Evolutionary conservation across 2,113 vertebrate species (phyloP).

Genomic region (Macroglossus sobrinus): DNA sequence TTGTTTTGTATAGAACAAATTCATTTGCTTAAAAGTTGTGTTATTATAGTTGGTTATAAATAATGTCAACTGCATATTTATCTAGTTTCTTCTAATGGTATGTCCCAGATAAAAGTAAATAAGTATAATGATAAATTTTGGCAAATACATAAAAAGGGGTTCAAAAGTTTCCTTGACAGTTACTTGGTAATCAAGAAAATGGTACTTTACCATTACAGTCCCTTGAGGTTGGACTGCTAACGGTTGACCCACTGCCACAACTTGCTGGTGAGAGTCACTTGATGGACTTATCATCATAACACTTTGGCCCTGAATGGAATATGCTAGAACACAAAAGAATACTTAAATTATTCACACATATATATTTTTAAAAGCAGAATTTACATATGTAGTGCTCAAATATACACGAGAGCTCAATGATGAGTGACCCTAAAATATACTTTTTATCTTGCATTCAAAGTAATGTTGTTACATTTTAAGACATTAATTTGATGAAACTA

Average conservation of each 20-base stretch:
- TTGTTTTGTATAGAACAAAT: slow-evolving; percentile 26
- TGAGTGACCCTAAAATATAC: slow-evolving; percentile 1
- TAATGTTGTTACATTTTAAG: background rate
- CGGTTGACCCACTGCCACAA: slow-evolving; percentile 98
- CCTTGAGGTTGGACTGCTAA: slow-evolving; percentile 95
- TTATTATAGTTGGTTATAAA: background rate
- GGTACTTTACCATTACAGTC: slow-evolving; percentile 94
- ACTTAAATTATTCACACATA: background rate
- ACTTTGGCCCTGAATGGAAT: slow-evolving; percentile 97
- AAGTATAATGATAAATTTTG: background rate
- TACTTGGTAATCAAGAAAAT: background rate
- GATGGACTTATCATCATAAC: slow-evolving; percentile 99
- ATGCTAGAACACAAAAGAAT: slow-evolving; percentile 84
- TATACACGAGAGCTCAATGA: too few species aligned
- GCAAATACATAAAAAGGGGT: background rate
- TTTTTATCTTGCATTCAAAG: background rate
- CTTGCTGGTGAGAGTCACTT: slow-evolving; percentile 98
- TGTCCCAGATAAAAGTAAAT: background rate
- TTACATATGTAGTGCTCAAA: too few species aligned
- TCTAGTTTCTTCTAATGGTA: background rate
- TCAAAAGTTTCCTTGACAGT: background rate
- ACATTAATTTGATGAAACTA: slow-evolving; percentile 25
- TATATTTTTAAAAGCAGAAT: too few species aligned
- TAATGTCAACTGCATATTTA: background rate
- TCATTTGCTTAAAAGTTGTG: slow-evolving; percentile 23